phyloP scores from a whole-genome alignment of 2,888 invertebrate genomes.

The Baronia brevicornis region DNA sequence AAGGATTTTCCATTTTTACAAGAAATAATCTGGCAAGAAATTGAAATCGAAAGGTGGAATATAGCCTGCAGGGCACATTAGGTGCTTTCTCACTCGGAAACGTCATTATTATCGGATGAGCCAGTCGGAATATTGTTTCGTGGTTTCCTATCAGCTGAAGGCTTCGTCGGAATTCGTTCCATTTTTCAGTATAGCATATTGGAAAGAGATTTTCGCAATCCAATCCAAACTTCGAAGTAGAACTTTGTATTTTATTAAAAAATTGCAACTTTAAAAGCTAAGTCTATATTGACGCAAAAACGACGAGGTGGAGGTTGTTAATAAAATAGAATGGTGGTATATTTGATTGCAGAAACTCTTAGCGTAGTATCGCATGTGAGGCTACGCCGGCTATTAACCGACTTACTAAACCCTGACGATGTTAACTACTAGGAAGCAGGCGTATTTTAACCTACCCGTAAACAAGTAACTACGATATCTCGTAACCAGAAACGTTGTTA shows the following conservation, averaged over 20 bases:
- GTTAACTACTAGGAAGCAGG: constrained; percentile 14
- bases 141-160: constrained; percentile 45
- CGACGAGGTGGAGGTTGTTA: too few relatives aligned
- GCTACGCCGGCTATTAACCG: constrained; percentile 20
- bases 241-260: too few relatives aligned
- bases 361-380: constrained; percentile 4
- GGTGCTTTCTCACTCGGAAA: constrained; percentile 45
- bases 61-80: constrained; percentile 39
- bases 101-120: constrained; percentile 51
- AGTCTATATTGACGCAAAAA: too few relatives aligned
- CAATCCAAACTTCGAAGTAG: too few relatives aligned
- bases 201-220: too few relatives aligned
- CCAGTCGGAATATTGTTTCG: constrained; percentile 51
- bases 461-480: too few relatives aligned
- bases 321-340: too few relatives aligned
- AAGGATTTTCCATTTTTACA: constrained; percentile 28
- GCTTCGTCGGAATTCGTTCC: constrained; percentile 8
- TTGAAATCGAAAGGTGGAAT: constrained; percentile 30
- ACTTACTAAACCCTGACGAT: constrained; percentile 25
- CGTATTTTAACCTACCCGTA: too few relatives aligned
- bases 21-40: constrained; percentile 38
- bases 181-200: constrained; percentile 6
- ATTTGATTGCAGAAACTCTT: constrained; percentile 9
- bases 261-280: too few relatives aligned
- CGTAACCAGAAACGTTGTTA: too few relatives aligned